A percentile compares a stretch with the other conserved stretches of the same genome.
phyloP scores from a whole-genome alignment of 2,113 vertebrate species.

The Prochilodus magdalenae region DNA sequence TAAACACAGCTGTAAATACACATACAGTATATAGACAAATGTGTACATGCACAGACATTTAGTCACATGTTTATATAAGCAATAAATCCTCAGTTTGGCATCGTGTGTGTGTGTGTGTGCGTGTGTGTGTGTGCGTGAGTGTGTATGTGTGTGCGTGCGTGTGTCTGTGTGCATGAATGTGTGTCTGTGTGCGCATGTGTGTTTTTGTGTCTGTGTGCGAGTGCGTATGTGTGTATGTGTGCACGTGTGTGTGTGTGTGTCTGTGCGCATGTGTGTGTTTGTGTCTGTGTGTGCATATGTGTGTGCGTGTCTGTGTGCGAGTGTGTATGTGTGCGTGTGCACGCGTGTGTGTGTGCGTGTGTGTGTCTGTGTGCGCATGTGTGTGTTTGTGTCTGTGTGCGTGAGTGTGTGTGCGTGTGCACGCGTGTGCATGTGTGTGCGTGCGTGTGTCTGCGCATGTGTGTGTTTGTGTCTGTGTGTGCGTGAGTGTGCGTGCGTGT shows the following conservation, averaged over 20 bases:
- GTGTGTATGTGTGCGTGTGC: not conserved
- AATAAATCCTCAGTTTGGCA: too few relatives aligned
- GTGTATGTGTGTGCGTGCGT: not conserved
- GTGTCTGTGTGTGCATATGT: not conserved
- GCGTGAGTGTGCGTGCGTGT: too few relatives aligned
- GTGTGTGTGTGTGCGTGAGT: not conserved
- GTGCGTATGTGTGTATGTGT: slow-evolving; percentile 17
- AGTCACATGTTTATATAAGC: slow-evolving; percentile 15
- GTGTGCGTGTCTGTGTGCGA: not conserved
- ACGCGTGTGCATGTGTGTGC: too few relatives aligned
- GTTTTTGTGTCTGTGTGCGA: too few relatives aligned
- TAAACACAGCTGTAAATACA: slow-evolving; percentile 52
- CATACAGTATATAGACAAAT: slow-evolving; percentile 26
- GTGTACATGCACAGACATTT: slow-evolving; percentile 23
- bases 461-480: not conserved
- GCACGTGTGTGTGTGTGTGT: slow-evolving; percentile 24
- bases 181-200: too few relatives aligned
- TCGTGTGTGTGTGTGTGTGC: too few relatives aligned
- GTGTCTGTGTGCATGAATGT: too few relatives aligned
- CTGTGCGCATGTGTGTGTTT: too few relatives aligned
- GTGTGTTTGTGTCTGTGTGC: not conserved
- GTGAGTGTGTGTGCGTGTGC: not conserved
- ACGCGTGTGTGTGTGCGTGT: not conserved
- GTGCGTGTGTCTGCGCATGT: not conserved
- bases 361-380: not conserved